phyloP scores from a whole-genome alignment of 1,140 invertebrate genomes.

The Oreohelix idahoensis region DNA sequence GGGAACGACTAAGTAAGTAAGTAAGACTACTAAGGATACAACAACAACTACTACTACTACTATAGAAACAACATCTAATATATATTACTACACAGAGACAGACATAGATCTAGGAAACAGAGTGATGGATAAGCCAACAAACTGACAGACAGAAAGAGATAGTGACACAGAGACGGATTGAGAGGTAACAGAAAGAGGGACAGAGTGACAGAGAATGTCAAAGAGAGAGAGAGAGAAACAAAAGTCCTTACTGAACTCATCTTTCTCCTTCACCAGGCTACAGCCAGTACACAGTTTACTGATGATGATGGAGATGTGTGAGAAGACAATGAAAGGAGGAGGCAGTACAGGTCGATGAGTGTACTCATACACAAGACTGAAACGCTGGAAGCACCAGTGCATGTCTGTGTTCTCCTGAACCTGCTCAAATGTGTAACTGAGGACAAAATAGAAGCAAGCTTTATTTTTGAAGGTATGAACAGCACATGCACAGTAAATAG shows the following conservation, averaged over 20 bases:
- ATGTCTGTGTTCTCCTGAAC: conserved; percentile 70
- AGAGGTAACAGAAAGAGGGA: too few relatives aligned
- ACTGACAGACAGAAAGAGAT: too few relatives aligned
- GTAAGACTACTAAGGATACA: too few relatives aligned
- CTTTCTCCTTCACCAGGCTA: not conserved
- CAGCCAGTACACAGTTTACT: not conserved
- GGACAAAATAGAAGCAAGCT: conserved; percentile 18
- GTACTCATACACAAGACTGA: conserved; percentile 72
- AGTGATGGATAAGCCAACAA: not conserved
- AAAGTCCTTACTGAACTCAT: not conserved
- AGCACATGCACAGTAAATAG: too few relatives aligned
- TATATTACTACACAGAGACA: too few relatives aligned
- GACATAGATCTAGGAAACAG: not conserved
- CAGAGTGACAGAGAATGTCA: too few relatives aligned
- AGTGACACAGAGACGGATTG: too few relatives aligned
- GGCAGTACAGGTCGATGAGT: conserved; percentile 71
- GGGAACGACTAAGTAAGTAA: too few relatives aligned
- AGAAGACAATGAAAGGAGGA: conserved; percentile 72
- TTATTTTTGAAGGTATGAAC: too few relatives aligned
- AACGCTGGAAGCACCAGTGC: conserved; percentile 74
- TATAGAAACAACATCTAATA: too few relatives aligned
- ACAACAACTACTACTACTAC: too few relatives aligned
- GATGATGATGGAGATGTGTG: conserved; percentile 53
- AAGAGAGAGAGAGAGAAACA: not conserved
- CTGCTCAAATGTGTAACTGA: conserved; percentile 68